These are phyloP conservation scores for Autographa gamma DNA, from an alignment of 2,888 invertebrate species.

Conservation along the genomic window DNA sequence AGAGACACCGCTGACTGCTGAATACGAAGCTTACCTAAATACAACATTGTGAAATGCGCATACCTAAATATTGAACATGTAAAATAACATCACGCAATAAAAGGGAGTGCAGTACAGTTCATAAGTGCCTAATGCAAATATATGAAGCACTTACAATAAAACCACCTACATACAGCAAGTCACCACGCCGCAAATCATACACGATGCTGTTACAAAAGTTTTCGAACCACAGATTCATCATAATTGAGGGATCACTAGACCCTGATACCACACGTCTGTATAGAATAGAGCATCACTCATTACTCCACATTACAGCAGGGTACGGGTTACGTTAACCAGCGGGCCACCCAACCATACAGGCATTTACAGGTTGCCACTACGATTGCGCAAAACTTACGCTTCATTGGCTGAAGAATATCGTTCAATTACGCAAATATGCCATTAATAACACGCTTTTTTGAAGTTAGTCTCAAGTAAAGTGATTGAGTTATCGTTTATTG, in stretches of 20 bases:
- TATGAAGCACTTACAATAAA: conserved; percentile 43
- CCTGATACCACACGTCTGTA: conserved; percentile 34
- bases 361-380: conserved; percentile 21
- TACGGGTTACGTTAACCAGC: conserved; percentile 39
- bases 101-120: too few relatives aligned
- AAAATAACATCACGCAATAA: too few relatives aligned
- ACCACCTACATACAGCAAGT: conserved; percentile 24
- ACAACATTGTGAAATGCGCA: too few relatives aligned
- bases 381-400: conserved; percentile 49
- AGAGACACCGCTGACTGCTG: too few relatives aligned
- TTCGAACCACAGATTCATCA: conserved; percentile 70
- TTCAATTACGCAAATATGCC: conserved; percentile 46
- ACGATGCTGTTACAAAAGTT: conserved; percentile 63
- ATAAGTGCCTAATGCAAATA: background rate
- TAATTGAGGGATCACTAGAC: conserved; percentile 25
- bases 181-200: conserved; percentile 57
- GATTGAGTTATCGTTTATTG: background rate
- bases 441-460: conserved; percentile 29
- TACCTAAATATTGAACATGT: too few relatives aligned
- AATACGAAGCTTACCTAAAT: too few relatives aligned
- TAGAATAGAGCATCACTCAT: conserved; percentile 14
- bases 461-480: background rate
- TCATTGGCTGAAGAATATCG: conserved; percentile 40
- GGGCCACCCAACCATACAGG: conserved; percentile 34
- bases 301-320: conserved; percentile 21